phyloP scores from a whole-genome alignment of 2,888 invertebrate genomes.

The Dichetophora obliterata region DNA sequence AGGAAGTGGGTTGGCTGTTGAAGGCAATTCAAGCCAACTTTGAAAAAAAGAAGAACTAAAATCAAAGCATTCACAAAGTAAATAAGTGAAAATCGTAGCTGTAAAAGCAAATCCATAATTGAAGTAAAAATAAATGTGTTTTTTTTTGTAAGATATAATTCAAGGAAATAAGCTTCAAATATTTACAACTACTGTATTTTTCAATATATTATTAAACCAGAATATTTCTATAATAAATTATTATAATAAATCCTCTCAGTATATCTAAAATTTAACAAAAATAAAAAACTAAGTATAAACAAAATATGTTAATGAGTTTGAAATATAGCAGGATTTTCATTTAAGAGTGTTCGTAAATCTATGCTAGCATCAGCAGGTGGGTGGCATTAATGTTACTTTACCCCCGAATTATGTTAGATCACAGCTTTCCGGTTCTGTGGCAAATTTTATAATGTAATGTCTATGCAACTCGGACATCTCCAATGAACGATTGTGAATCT shows the following conservation, averaged over 20 bases:
- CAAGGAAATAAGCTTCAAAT: neutral
- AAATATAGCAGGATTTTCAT: no score
- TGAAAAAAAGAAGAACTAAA: slow-evolving; percentile 59
- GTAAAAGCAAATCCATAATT: neutral
- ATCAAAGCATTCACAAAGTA: neutral
- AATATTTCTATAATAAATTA: slow-evolving; percentile 7
- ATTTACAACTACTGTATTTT: neutral
- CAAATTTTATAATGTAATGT: no score
- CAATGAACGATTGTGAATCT: no score
- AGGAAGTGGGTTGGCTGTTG: slow-evolving; percentile 80
- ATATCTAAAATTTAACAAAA: no score
- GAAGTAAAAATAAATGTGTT: neutral
- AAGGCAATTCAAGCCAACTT: slow-evolving; percentile 75
- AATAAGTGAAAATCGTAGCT: neutral
- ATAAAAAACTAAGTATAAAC: no score
- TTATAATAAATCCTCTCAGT: neutral
- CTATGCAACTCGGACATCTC: no score
- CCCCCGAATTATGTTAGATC: no score
- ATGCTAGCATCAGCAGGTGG: no score
- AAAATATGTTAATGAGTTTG: no score
- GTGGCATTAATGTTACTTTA: no score
- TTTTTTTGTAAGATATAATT: slow-evolving; percentile 6
- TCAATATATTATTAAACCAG: neutral
- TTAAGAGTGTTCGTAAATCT: no score
- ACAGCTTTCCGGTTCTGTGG: no score